A percentile compares a stretch with the other conserved stretches of the same genome.
phyloP scores from a whole-genome alignment of 1,140 invertebrate genomes.

The Anoplophora glabripennis region DNA sequence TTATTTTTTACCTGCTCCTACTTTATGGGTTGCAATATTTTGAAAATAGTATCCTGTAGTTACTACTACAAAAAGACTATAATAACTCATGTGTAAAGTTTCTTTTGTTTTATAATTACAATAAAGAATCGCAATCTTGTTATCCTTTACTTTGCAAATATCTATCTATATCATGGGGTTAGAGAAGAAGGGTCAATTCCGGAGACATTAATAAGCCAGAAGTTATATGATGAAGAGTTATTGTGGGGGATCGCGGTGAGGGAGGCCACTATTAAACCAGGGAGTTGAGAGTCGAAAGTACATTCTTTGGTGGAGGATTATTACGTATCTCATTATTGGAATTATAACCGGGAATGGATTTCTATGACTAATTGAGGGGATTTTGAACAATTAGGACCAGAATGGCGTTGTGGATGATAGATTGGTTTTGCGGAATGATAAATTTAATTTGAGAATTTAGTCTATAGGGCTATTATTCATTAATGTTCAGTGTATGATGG shows the following conservation, averaged over 20 bases:
- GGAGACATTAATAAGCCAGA: constrained; percentile 13
- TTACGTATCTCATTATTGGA: constrained; percentile 12
- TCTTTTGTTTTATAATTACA: no score
- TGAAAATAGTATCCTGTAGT: no score
- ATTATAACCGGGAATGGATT: constrained; percentile 5
- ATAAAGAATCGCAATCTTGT: no score
- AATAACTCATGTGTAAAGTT: no score
- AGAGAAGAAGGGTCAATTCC: constrained; percentile 15
- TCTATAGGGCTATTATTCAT: no score
- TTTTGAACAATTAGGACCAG: constrained; percentile 11
- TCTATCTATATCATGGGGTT: not conserved
- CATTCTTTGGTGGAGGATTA: constrained; percentile 14
- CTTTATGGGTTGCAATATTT: no score
- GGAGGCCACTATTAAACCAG: not conserved
- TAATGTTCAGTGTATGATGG: no score
- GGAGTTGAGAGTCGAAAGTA: constrained; percentile 1
- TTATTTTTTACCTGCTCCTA: no score
- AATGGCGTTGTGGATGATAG: constrained; percentile 6
- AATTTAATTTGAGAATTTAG: not conserved
- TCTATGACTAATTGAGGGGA: constrained; percentile 10
- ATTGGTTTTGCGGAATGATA: constrained; percentile 11
- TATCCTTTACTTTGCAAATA: constrained; percentile 10
- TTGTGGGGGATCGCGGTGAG: not conserved
- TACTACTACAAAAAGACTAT: no score
- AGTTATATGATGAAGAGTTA: constrained; percentile 15